A percentile compares a stretch with the other conserved stretches of the same genome.
Conservation (phyloP, 2,113 vertebrate genomes). For the Mirounga angustirostris region DNA sequence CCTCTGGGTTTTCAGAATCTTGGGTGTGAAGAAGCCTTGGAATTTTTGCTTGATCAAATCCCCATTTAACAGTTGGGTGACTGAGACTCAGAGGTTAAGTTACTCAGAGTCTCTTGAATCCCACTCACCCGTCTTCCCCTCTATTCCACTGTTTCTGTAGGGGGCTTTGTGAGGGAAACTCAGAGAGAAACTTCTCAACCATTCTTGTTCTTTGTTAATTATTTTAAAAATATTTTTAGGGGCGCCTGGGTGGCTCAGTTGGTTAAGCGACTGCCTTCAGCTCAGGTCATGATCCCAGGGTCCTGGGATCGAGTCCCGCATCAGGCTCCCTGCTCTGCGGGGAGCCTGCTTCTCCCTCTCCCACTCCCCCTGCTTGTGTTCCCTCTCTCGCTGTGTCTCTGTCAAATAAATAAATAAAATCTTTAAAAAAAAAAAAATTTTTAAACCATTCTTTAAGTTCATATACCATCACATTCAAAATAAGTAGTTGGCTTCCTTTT, state of each 20-base stretch:
- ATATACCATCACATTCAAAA: background rate
- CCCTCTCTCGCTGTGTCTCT: too few species aligned
- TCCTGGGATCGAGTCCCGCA: too few species aligned
- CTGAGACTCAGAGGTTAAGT: background rate
- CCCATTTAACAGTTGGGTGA: background rate
- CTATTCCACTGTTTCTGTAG: background rate
- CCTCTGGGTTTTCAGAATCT: background rate
- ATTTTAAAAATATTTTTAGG: slow-evolving; percentile 9
- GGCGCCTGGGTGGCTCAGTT: too few species aligned
- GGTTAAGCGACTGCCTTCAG: too few species aligned
- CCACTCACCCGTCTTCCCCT: background rate
- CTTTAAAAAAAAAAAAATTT: background rate
- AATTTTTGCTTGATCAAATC: background rate
- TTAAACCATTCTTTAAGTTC: background rate
- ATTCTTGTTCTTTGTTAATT: background rate
- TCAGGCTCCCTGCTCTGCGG: too few species aligned
- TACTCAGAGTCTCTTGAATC: background rate
- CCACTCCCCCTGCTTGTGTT: too few species aligned
- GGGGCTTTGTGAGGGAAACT: background rate
- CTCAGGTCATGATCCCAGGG: too few species aligned
- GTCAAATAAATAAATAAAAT: too few species aligned
- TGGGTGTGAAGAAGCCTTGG: background rate
- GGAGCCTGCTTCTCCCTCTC: too few species aligned
- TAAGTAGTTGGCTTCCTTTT: background rate
- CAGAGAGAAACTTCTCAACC: background rate